Evolutionary conservation across 92 coral and sea anemone genomes (phyloP).

Genomic region (Zoanthus solanderi): DNA sequence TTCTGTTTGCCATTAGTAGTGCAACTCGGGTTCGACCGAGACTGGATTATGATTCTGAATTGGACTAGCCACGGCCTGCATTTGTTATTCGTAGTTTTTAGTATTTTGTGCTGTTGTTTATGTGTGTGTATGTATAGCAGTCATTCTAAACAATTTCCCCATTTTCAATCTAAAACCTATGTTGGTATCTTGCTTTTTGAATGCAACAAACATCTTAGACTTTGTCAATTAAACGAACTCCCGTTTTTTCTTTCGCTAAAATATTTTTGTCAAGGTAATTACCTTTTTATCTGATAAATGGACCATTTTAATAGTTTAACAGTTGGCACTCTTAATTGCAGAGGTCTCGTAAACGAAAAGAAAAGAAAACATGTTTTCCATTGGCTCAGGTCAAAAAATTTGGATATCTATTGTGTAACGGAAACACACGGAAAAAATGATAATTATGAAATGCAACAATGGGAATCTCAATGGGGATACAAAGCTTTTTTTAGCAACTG

Average conservation of each 20-base stretch:
- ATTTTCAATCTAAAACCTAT: not conserved
- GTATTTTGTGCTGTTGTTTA: not conserved
- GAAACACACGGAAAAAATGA: not conserved
- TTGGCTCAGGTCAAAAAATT: slow-evolving; percentile 1
- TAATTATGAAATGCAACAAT: not conserved
- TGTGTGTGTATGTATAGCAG: not conserved
- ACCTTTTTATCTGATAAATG: not conserved
- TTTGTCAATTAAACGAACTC: not conserved
- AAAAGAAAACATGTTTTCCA: not conserved
- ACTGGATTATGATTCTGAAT: not conserved
- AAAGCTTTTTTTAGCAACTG: not conserved
- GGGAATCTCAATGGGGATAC: slow-evolving; percentile 1
- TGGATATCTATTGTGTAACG: slow-evolving; percentile 2
- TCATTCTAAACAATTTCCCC: not conserved
- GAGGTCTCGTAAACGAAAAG: no score
- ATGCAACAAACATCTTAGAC: not conserved
- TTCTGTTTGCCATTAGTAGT: not conserved
- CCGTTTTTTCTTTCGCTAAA: not conserved
- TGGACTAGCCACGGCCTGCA: not conserved
- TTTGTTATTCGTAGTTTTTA: not conserved
- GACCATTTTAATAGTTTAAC: not conserved
- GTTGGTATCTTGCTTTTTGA: not conserved
- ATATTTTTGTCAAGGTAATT: not conserved
- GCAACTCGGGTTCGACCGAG: not conserved
- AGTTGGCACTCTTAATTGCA: no score